Evolutionary conservation across 2,888 invertebrate genomes (phyloP), one percentile per base, ranked within the genome.

Genomic region (Limnephilus rhombicus): DNA sequence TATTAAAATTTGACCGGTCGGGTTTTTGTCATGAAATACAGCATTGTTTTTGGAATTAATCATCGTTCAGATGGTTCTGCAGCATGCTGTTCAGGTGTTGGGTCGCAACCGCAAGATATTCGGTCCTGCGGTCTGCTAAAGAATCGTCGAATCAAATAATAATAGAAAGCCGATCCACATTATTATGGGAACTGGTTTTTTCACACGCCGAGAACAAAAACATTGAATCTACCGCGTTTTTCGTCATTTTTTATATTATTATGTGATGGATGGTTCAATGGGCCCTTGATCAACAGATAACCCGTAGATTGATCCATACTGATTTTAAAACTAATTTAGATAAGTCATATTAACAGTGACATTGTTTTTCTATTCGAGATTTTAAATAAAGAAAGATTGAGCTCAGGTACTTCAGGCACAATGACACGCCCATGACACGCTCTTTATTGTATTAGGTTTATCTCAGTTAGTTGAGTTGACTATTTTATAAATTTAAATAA

Each of bases 121-220:
- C 29, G n/a, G 68, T 80, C 18, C 34, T 89, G 80, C 80, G 88
- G 88, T 89, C 80, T 24, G 24, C 68, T 68, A 89, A 89, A 89
- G 88, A 89, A 89, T 89, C 88, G 88, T 80, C 88, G 88, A 89
- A 89, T 89, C 88, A 89, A 89, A 89, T 80, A 24, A 89, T 80
- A 89, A 89, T 89, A 37, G 88, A 89, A 80, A 53, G 80, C 34
- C 37, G 37, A 89, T 89, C 80, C 18, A 34, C 34, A 31, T 87
- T 89, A 86, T 45, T 86, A 89, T 89, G 88, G 88, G 88, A 89
- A 89, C 88, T 89, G 24, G 88, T 89, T 89, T 89, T 89, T 89
- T 89, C 88, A 89, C 88, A 89, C 88, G 88, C 41, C 15, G 45
- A 12, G 37, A 88, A 53, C 9, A 31, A 34, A 53, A 68, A 89